Evolutionary conservation across 2,113 vertebrate species (phyloP).

Genomic region (Phylloscopus whistleri): DNA sequence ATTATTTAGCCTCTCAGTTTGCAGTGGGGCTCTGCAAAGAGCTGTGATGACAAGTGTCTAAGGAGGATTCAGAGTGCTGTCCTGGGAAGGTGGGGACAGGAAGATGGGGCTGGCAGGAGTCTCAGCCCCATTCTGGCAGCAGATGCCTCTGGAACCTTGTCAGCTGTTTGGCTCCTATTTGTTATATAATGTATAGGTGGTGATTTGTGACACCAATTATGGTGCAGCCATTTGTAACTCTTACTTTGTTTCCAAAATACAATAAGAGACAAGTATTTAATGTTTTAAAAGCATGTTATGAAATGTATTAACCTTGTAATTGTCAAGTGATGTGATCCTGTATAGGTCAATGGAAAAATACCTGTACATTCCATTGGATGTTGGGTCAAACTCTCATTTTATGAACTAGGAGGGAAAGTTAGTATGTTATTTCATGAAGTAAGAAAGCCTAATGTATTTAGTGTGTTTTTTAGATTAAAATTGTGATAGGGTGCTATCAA

Average conservation of each 20-base stretch:
- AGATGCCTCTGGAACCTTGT: not conserved
- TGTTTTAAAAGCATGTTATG: not conserved
- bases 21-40: not conserved
- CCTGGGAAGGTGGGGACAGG: not conserved
- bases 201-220: not conserved
- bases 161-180: not conserved
- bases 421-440: not conserved
- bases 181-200: not conserved
- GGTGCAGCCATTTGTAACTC: not conserved
- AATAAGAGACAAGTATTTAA: not conserved
- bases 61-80: not conserved
- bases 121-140: not conserved
- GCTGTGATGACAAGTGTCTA: not conserved
- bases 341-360: not conserved
- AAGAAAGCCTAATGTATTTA: not conserved
- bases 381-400: not conserved
- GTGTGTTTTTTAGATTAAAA: not conserved
- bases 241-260: not conserved
- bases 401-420: not conserved
- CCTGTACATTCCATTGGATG: not conserved
- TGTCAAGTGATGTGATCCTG: not conserved
- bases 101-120: not conserved
- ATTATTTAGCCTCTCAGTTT: not conserved
- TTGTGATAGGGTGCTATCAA: not conserved
- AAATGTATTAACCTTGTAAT: not conserved